Evolutionary conservation across 2,888 invertebrate species (phyloP).

Genomic region (Camponotus fellah): DNA sequence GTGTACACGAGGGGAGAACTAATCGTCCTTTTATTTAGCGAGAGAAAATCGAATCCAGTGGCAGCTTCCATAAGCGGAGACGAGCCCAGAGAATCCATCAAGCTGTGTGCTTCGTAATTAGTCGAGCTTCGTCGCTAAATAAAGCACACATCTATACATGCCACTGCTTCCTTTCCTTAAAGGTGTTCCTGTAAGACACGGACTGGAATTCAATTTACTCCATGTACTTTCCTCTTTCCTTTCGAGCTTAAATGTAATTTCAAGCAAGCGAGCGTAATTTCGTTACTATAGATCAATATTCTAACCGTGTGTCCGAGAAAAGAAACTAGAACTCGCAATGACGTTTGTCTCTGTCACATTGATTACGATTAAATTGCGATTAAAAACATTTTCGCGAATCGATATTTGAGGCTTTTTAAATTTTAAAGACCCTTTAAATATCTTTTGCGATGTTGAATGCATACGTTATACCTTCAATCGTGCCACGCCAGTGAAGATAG

Average conservation of each 20-base stretch:
- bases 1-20: not conserved
- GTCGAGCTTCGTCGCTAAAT: constrained; percentile 43
- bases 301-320: not conserved
- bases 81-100: constrained; percentile 53
- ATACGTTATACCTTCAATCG: not conserved
- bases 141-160: constrained; percentile 4
- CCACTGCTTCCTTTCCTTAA: constrained; percentile 41
- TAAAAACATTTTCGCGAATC: not conserved
- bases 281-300: constrained; percentile 23
- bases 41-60: constrained; percentile 64
- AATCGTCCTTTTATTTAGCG: constrained; percentile 64
- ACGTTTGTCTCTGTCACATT: not conserved
- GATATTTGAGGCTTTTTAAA: not conserved
- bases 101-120: constrained; percentile 59
- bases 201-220: constrained; percentile 28
- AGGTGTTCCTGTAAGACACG: constrained; percentile 2
- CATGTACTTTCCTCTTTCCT: constrained; percentile 37
- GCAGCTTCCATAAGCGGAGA: constrained; percentile 33
- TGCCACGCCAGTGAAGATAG: not conserved
- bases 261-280: constrained; percentile 14
- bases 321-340: not conserved
- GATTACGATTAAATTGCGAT: not conserved
- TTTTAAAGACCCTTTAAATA: constrained; percentile 9
- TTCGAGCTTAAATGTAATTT: constrained; percentile 2
- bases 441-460: not conserved